phyloP scores from a whole-genome alignment of 2,888 invertebrate genomes.

The Orchesellides sinensis region DNA sequence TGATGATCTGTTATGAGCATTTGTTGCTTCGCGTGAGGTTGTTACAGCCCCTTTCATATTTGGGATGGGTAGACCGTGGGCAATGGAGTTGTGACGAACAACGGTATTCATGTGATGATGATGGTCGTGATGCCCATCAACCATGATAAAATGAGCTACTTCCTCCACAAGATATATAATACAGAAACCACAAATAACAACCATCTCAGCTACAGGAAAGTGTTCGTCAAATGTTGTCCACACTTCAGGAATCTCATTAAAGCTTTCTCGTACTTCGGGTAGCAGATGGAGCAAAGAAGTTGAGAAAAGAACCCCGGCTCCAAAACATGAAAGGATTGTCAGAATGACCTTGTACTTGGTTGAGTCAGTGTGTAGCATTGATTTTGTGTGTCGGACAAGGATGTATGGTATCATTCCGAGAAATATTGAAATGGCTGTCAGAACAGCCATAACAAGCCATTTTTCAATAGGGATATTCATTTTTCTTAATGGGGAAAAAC shows the following conservation, averaged over 20 bases:
- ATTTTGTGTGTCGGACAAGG: conserved; percentile 55
- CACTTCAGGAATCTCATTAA: conserved; percentile 41
- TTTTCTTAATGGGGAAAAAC: conserved; percentile 2
- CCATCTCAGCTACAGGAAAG: conserved; percentile 72
- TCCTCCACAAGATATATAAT: conserved; percentile 74
- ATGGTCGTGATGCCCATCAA: conserved; percentile 63
- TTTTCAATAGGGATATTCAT: conserved; percentile 65
- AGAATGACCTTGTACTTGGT: conserved; percentile 76
- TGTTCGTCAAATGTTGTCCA: conserved; percentile 65
- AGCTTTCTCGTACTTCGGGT: conserved; percentile 82
- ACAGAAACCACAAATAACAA: conserved; percentile 70
- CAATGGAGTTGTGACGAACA: conserved; percentile 70
- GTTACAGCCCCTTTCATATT: conserved; percentile 27
- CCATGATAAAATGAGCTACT: conserved; percentile 74
- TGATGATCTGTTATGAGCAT: conserved; percentile 7
- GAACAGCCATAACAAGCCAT: conserved; percentile 73
- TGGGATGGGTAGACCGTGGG: conserved; percentile 67
- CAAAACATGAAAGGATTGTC: conserved; percentile 86
- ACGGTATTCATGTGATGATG: conserved; percentile 66
- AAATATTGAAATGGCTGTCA: conserved; percentile 69
- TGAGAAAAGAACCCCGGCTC: conserved; percentile 84
- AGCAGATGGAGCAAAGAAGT: conserved; percentile 88
- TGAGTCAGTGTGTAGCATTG: conserved; percentile 37
- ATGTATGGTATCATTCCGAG: conserved; percentile 70
- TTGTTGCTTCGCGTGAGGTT: background rate